Percentiles rank a stretch among this genome's conserved stretches.
phyloP scores from a whole-genome alignment of 2,797 vertebrate species.

The Podarcis lilfordi region DNA sequence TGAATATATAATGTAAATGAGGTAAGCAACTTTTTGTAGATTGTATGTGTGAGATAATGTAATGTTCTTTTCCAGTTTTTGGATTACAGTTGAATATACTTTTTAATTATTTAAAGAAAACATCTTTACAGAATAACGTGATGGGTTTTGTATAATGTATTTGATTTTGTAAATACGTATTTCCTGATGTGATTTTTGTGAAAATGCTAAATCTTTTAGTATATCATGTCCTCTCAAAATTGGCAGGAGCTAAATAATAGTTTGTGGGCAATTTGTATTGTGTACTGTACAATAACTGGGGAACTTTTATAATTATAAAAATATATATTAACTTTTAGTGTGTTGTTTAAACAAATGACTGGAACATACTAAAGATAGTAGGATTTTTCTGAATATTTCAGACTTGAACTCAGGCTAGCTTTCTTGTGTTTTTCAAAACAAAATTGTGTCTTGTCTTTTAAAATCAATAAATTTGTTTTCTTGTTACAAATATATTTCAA shows the following conservation, averaged over 20 bases:
- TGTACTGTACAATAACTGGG: conserved; percentile 98
- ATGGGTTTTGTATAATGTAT: conserved; percentile 95
- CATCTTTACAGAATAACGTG: conserved; percentile 90
- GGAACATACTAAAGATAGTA: conserved; percentile 99
- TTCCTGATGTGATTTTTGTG: conserved; percentile 91
- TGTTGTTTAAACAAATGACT: conserved; percentile 97
- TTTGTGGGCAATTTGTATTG: conserved; percentile 99
- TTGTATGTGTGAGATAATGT: conserved; percentile 89
- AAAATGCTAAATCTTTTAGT: conserved; percentile 95
- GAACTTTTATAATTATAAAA: conserved; percentile 99
- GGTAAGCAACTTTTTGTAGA: conserved; percentile 89
- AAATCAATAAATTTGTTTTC: conserved; percentile 99
- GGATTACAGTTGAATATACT: conserved; percentile 88
- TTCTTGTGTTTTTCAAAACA: conserved; percentile 99
- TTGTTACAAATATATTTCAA: conserved; percentile 86
- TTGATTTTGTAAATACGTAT: conserved; percentile 97
- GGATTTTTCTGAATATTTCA: conserved; percentile 99
- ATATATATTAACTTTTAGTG: conserved; percentile 99
- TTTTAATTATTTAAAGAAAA: conserved; percentile 89
- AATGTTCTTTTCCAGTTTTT: conserved; percentile 90
- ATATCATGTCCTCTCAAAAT: conserved; percentile 93
- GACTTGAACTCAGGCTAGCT: conserved; percentile 99
- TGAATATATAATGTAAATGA: conserved; percentile 92
- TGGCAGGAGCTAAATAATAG: conserved; percentile 94
- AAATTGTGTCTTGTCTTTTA: conserved; percentile 99